Evolutionary conservation across 2,797 vertebrate species (phyloP), one percentile per base, ranked within the genome.

Genomic region (Trichosurus vulpecula): DNA sequence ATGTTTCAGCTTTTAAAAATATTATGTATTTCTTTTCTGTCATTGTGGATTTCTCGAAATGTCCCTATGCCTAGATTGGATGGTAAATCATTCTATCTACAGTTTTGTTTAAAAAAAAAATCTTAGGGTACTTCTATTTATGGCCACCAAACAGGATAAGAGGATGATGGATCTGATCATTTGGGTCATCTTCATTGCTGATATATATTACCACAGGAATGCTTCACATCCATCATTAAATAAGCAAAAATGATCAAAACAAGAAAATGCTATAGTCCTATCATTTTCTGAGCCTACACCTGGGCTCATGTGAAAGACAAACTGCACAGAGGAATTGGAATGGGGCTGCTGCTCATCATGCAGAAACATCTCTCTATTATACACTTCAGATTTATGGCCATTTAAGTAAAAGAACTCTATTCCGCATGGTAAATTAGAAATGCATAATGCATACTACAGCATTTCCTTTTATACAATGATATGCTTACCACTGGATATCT

Each of bases 351-450:
- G 41, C 74, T 87, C 41, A 47, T 87, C 74, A 87, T 47, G 74
- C 41, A 51, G 41, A 87, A 87, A 27, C 74, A 87, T 51, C 11
- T 10, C 10, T 87, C 10, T 51, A 81, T 81, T 81, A 87, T 51
- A 87, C 10, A 87, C 41, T 51, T 87, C 41, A 87, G 41, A 87
- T 87, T 87, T 87, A 87, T 47, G 74, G 41, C 22, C 41, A 51
- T 87, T 87, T 87, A 87, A 87, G 51, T 87, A 47, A 53, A 27
- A 91, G 66, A 3, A 95, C 52, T 94, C 61, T 52, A 8, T 94
- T 96, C 31, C 47, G 51, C 51, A 95, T n/a, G 89, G 0, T 89
- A 0, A 91, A 35, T 52, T 30, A 57, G 47, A 96, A 96, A 0
- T 0, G 3, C 6, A n/a, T 13, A 93, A 96, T 96, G 11, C 92